Conservation (phyloP, 2,113 vertebrate genomes). For the Tringa solitaria region DNA sequence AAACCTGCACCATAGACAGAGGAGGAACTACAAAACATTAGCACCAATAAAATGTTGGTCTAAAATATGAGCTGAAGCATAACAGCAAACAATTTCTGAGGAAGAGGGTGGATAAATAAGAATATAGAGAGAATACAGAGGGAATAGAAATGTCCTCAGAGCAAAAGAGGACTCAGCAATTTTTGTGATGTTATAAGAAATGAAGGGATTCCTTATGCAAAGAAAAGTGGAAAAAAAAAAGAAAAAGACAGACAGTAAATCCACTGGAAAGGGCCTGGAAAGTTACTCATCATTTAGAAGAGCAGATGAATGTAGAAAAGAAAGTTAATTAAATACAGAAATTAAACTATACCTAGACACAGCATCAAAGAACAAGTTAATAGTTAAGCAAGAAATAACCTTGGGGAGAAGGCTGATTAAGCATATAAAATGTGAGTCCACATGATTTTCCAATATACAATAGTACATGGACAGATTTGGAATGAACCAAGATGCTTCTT, state of each 20-base stretch:
- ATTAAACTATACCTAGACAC: neutral
- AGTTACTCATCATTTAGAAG: neutral
- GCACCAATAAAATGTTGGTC: rapidly evolving
- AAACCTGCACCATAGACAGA: neutral
- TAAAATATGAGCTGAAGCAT: neutral
- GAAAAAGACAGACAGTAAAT: neutral
- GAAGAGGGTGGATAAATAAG: neutral
- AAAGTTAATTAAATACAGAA: neutral
- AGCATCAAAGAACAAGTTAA: neutral
- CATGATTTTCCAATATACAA: neutral
- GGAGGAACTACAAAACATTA: neutral
- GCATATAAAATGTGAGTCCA: neutral
- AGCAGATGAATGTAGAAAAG: neutral
- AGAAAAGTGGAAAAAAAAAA: neutral
- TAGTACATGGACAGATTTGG: neutral
- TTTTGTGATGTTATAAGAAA: neutral
- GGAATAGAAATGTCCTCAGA: neutral
- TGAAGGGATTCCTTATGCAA: neutral
- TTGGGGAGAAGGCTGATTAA: neutral
- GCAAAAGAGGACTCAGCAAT: neutral
- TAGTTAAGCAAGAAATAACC: neutral
- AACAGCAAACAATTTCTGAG: neutral
- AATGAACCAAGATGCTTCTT: neutral
- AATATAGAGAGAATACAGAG: neutral
- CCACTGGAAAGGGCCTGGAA: neutral